phyloP scores from a whole-genome alignment of 2,797 vertebrate genomes.

The Pantherophis vulpinus region DNA sequence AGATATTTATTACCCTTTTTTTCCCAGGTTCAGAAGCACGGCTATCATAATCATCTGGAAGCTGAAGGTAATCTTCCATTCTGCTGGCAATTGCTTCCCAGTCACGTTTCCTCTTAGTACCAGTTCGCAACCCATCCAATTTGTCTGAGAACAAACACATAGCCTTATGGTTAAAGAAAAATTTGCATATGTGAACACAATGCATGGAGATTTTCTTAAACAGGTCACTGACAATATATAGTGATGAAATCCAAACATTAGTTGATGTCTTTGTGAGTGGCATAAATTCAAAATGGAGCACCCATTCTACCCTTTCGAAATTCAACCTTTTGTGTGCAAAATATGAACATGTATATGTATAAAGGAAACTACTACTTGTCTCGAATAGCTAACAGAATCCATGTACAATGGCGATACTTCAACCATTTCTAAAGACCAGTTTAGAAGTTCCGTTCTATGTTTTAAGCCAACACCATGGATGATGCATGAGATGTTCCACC shows the following conservation, averaged over 20 bases:
- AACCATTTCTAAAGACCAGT: slow-evolving; percentile 34
- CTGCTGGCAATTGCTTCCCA: slow-evolving; percentile 82
- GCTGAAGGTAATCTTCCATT: slow-evolving; percentile 95
- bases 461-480: slow-evolving; percentile 36
- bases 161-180: slow-evolving; percentile 69
- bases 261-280: slow-evolving; percentile 44
- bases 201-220: slow-evolving; percentile 51
- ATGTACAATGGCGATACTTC: slow-evolving; percentile 28
- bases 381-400: slow-evolving; percentile 20
- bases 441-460: slow-evolving; percentile 45
- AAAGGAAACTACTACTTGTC: slow-evolving; percentile 46
- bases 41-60: slow-evolving; percentile 96
- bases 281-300: slow-evolving; percentile 47
- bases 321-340: slow-evolving; percentile 25
- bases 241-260: slow-evolving; percentile 54
- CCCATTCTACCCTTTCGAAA: slow-evolving; percentile 47
- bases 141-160: slow-evolving; percentile 88
- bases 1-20: slow-evolving; percentile 87
- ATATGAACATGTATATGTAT: slow-evolving; percentile 18
- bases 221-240: slow-evolving; percentile 38
- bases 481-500: slow-evolving; percentile 32
- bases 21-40: slow-evolving; percentile 95
- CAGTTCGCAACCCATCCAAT: slow-evolving; percentile 89
- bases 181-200: slow-evolving; percentile 58
- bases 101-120: slow-evolving; percentile 93